These are phyloP conservation scores for Ctena decussata DNA, from an alignment of 2,888 invertebrate species.

Conservation along the genomic window DNA sequence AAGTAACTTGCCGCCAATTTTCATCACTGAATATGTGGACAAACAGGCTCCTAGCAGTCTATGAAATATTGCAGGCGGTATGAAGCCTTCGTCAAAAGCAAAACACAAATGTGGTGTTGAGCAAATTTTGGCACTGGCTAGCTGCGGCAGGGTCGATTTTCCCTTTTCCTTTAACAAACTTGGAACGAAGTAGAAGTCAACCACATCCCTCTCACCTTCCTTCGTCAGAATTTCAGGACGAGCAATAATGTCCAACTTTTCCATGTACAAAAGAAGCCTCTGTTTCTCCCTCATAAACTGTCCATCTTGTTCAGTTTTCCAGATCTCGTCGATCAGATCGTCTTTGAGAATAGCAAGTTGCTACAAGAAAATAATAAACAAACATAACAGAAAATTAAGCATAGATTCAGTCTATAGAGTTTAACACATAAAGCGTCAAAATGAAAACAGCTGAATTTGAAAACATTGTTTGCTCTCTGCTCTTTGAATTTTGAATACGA, in stretches of 20 bases:
- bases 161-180: constrained; percentile 53
- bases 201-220: constrained; percentile 36
- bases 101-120: constrained; percentile 58
- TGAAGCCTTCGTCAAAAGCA: constrained; percentile 59
- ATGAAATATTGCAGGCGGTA: constrained; percentile 61
- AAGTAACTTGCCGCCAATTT: constrained; percentile 43
- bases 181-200: constrained; percentile 64
- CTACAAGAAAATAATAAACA: too few relatives aligned
- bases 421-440: too few relatives aligned
- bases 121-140: neutral
- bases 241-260: constrained; percentile 64
- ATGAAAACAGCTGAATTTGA: too few relatives aligned
- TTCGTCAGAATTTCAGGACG: constrained; percentile 50
- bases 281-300: constrained; percentile 37
- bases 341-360: constrained; percentile 49
- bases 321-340: constrained; percentile 49
- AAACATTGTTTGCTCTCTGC: too few relatives aligned
- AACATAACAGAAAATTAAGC: too few relatives aligned
- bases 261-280: constrained; percentile 56
- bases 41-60: constrained; percentile 60
- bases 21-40: constrained; percentile 40
- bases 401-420: too few relatives aligned
- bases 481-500: too few relatives aligned
- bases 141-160: neutral
- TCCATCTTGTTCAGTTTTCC: constrained; percentile 47